These are phyloP conservation scores for Allophyes oxyacanthae DNA, from an alignment of 2,888 invertebrate species.

Conservation along the genomic window DNA sequence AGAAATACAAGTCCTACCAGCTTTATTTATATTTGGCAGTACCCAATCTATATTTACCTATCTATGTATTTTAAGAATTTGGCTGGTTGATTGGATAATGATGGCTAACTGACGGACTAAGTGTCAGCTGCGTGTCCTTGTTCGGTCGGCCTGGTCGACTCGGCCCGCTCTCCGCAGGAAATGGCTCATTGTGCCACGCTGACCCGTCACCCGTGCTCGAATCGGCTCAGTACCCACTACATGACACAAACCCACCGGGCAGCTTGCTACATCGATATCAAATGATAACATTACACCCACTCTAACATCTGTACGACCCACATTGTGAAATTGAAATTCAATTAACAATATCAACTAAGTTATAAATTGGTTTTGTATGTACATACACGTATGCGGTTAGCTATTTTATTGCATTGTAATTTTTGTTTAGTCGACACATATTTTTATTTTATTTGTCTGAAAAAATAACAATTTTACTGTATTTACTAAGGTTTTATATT, in stretches of 20 bases:
- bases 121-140: slow-evolving; percentile 81
- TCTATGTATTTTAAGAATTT: slow-evolving; percentile 5
- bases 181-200: slow-evolving; percentile 81
- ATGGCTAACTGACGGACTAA: slow-evolving; percentile 66
- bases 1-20: background rate
- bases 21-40: background rate
- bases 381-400: background rate
- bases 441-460: too few species aligned
- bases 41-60: background rate
- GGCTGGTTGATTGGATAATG: slow-evolving; percentile 50
- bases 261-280: slow-evolving; percentile 27
- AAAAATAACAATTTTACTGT: too few species aligned
- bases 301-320: slow-evolving; percentile 33
- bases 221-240: slow-evolving; percentile 38
- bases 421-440: slow-evolving; percentile 14
- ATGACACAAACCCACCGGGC: slow-evolving; percentile 29
- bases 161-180: slow-evolving; percentile 78
- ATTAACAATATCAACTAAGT: slow-evolving; percentile 28
- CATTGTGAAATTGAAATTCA: slow-evolving; percentile 27
- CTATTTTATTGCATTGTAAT: slow-evolving; percentile 3
- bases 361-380: slow-evolving; percentile 1
- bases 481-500: too few species aligned
- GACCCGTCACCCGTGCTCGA: slow-evolving; percentile 83
- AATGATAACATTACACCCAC: slow-evolving; percentile 47
- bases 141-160: slow-evolving; percentile 62